These are phyloP conservation scores for Cyprinodon tularosa DNA, from an alignment of 2,113 vertebrate species.

Conservation along the genomic window DNA sequence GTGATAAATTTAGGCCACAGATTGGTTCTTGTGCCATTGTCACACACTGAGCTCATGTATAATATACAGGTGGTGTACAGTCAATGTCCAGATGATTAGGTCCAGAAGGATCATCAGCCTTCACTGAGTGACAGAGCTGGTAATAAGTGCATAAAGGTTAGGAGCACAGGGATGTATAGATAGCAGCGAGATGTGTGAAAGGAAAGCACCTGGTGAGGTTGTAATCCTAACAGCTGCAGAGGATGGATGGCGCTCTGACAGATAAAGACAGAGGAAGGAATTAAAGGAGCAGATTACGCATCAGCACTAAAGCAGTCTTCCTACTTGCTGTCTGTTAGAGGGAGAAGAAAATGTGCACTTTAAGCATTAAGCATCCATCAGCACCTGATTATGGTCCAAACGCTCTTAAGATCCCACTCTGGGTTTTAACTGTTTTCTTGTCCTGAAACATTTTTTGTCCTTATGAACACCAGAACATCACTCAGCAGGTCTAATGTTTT, in stretches of 20 bases:
- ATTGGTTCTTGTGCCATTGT: slow-evolving; percentile 49
- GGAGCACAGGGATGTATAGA: slow-evolving; percentile 38
- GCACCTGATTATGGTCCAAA: slow-evolving; percentile 15
- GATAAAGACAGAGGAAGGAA: slow-evolving; percentile 43
- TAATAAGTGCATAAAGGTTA: slow-evolving; percentile 26
- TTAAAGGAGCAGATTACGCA: slow-evolving; percentile 34
- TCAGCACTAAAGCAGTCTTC: slow-evolving; percentile 42
- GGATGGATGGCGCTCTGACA: slow-evolving; percentile 38
- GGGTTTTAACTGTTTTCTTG: slow-evolving; percentile 16
- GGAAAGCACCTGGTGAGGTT: slow-evolving; percentile 52
- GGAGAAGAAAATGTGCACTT: slow-evolving; percentile 16
- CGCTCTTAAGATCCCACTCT: slow-evolving; percentile 8
- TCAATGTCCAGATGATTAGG: slow-evolving; percentile 25
- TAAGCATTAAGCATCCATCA: slow-evolving; percentile 22
- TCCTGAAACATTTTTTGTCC: slow-evolving; percentile 14
- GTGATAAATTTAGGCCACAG: slow-evolving; percentile 67
- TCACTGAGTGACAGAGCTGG: slow-evolving; percentile 28
- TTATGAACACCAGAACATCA: slow-evolving; percentile 26
- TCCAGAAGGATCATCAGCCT: slow-evolving; percentile 54
- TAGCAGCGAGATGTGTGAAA: slow-evolving; percentile 54
- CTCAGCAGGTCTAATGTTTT: slow-evolving; percentile 35
- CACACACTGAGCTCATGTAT: slow-evolving; percentile 35
- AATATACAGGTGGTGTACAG: slow-evolving; percentile 27
- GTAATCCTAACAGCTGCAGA: slow-evolving; percentile 64
- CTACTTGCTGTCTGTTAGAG: slow-evolving; percentile 21